Percentiles rank a stretch among this genome's conserved stretches.
phyloP scores from a whole-genome alignment of 2,797 vertebrate species.

The Chromobotia macracanthus region DNA sequence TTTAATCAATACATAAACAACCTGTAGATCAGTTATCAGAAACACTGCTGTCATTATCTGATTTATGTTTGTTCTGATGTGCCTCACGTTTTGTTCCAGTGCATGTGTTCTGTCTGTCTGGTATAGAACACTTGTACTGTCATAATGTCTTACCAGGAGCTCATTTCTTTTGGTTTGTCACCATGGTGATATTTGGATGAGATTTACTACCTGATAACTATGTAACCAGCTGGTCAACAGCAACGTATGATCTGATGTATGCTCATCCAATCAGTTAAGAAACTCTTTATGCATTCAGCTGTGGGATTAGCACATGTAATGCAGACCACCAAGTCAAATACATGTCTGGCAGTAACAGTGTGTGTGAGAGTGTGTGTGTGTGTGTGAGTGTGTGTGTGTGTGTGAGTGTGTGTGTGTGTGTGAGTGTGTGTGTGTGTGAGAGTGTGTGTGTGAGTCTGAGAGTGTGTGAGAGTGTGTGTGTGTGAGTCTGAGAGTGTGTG shows the following conservation, averaged over 20 bases:
- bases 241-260: neutral
- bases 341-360: too few species aligned
- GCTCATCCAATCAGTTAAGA: constrained; percentile 13
- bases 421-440: too few species aligned
- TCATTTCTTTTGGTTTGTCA: neutral
- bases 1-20: constrained; percentile 4
- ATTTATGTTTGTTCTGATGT: neutral
- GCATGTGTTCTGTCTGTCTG: too few species aligned
- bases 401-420: too few species aligned
- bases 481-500: too few species aligned
- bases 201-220: neutral
- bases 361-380: too few species aligned
- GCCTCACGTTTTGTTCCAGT: neutral
- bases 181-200: neutral
- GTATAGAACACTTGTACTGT: too few species aligned
- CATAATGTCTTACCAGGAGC: neutral
- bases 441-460: too few species aligned
- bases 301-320: constrained; percentile 31
- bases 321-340: constrained; percentile 29
- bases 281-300: constrained; percentile 28
- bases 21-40: neutral
- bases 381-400: too few species aligned
- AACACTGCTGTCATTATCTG: neutral
- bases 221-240: neutral
- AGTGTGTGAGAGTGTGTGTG: too few species aligned